Conservation (phyloP, 2,888 invertebrate species). For the Melangyna quadrimaculata region DNA sequence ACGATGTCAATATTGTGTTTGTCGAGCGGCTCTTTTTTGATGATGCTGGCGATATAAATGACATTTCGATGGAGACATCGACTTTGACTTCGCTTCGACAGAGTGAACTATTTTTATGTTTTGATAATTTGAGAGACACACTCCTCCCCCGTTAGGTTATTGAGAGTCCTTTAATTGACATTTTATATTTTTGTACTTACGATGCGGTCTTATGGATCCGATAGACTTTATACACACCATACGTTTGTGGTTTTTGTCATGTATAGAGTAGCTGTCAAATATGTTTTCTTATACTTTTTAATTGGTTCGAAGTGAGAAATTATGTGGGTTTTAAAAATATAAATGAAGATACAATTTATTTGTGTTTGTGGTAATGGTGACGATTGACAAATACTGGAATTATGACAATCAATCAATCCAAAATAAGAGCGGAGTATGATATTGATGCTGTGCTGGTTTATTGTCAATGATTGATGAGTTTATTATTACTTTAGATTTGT, state of each 20-base stretch:
- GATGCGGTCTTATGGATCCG: not conserved
- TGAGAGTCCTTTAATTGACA: slow-evolving; percentile 61
- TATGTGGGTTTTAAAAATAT: slow-evolving; percentile 8
- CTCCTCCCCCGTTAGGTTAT: slow-evolving; percentile 12
- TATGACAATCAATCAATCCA: slow-evolving; percentile 24
- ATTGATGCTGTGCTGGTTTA: not conserved
- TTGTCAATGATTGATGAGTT: slow-evolving; percentile 9
- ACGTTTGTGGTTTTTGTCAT: slow-evolving; percentile 40
- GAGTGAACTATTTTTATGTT: slow-evolving; percentile 50
- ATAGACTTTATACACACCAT: not conserved
- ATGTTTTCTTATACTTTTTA: slow-evolving; percentile 9
- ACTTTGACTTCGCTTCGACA: slow-evolving; percentile 12
- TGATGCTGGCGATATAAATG: slow-evolving; percentile 28
- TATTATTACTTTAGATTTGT: not conserved
- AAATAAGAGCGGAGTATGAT: not conserved
- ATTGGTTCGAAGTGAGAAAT: slow-evolving; percentile 15
- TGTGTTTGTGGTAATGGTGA: not conserved
- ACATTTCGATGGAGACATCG: slow-evolving; percentile 17
- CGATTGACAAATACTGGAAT: slow-evolving; percentile 29
- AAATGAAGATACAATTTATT: not conserved
- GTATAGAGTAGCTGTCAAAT: slow-evolving; percentile 22
- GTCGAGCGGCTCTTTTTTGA: slow-evolving; percentile 43
- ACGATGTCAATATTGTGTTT: slow-evolving; percentile 44
- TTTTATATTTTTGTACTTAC: slow-evolving; percentile 15
- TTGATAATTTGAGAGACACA: slow-evolving; percentile 60